Evolutionary conservation across 1,140 invertebrate species (phyloP), one percentile per base, ranked within the genome.

Genomic region (Zaprionus nigranus): DNA sequence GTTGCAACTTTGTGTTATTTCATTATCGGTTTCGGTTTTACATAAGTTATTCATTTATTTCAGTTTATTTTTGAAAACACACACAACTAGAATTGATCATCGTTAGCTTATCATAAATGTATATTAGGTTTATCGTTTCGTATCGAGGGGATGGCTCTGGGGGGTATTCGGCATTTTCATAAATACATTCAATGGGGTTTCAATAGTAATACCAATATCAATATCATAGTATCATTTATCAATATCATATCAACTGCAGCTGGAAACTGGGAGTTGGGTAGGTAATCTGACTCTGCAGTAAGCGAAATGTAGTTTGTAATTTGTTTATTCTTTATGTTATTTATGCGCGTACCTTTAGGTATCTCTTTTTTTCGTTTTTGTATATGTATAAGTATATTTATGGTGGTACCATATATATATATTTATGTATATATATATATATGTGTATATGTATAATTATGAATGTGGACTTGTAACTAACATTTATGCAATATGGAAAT

Each of bases 401-500:
- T 62, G 30, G 22, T 56, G n/a, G 15, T 68, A 67, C 13, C 43
- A 28, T 43, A 7, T 54, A 36, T 54, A 11, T 57, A 17, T 63
- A 22, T 69, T 22, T 63, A 62, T 70, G 34, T 63, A 17, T 71
- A 57, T 56, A 28, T 20, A 36, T 64, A 40, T 40, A 40, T 30
- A 53, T 61, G 40, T 64, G 51, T 66, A 67, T 66, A 63, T 70
- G 38, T 79, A 65, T 66, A 64, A 24, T 60, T 76, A 66, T 72
- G 66, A 74, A 75, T 75, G 51, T 75, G 66, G 77, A 73, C 60
- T 75, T 74, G 78, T 80, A 86, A 86, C 84, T 86, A 86, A 83
- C 80, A 88, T 87, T 88, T 78, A 87, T 80, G 68, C 73, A 82
- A 75, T 81, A 81, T 84, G 85, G 81, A 87, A 87, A 87, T 90